Base-by-base conservation (phyloP, 2,113 vertebrate genomes). In the Regulus satrapa region DNA sequence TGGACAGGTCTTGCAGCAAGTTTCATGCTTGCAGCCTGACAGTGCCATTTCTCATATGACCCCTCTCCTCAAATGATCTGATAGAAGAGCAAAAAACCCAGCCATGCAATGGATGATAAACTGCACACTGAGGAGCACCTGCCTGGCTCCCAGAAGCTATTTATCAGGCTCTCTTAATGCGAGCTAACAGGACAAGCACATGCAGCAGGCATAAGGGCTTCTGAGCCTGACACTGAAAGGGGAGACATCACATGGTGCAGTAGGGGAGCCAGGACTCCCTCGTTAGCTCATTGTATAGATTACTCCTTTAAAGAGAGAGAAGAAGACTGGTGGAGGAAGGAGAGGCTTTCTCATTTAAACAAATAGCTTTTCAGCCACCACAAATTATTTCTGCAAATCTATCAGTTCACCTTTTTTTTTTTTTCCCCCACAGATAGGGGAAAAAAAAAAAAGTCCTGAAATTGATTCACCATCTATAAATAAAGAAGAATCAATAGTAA, bases 391-490 rank as follows among this genome's bases (percentile, higher is more conserved):
- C 81, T 96, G 80, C 72, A 92, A 91, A 94, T 89, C 40, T 24
- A 81, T 84, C 20, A 25, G 55, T 66, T 92, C 56, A 28, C 41
- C 29, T 72, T 72, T 64, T 71, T 28, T 72, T 64, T 71, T 28
- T 67, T 88, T 74, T 18, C 34, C 63, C 86, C 64, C 72, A 91
- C 56, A 86, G 76, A 28, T n/a, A n/a, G n/a, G n/a, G n/a, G n/a
- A 29, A 38, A 25, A 36, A 17, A 31, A 69, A 80, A 81, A 38
- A 71, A 72, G n/a, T 14, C 18, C 67, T 91, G 63, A 68, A 56
- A 95, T 89, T 94, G 97, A 98, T 97, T 97, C 94, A 89, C 94
- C 84, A 55, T 92, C 72, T 92, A 93, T 89, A 93, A 95, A 85
- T 87, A 92, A 95, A 95, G 88, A 88, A 94, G 63, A 97, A 95